Conservation (phyloP, 1,140 invertebrate genomes). For the Trachymyrmex septentrionalis region DNA sequence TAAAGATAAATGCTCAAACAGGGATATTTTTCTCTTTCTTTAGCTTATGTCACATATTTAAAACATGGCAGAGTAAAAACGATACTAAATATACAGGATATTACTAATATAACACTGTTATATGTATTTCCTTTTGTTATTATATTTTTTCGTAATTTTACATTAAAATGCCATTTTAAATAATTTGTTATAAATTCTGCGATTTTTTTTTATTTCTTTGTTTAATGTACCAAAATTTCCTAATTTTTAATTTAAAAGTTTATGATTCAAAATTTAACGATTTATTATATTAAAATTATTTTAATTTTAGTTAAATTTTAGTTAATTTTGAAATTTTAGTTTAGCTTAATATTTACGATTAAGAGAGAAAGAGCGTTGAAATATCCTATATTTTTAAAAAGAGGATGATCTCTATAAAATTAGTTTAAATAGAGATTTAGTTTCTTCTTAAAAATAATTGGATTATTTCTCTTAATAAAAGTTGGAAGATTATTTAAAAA, state of each 20-base stretch:
- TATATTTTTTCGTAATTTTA: background rate
- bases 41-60: background rate
- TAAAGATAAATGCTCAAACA: conserved; percentile 10
- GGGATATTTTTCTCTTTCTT: background rate
- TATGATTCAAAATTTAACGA: background rate
- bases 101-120: background rate
- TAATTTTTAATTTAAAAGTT: conserved; percentile 1
- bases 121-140: background rate
- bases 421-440: background rate
- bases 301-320: background rate
- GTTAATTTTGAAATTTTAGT: background rate
- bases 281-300: background rate
- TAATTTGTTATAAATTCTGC: background rate
- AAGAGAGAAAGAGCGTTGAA: background rate
- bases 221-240: background rate
- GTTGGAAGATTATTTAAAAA: conserved; percentile 33
- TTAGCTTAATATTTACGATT: background rate
- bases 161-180: conserved; percentile 4
- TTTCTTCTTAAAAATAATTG: conserved; percentile 37
- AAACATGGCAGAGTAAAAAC: background rate
- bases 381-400: conserved; percentile 3
- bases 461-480: background rate
- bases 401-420: conserved; percentile 8
- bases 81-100: conserved; percentile 2
- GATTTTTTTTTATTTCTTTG: background rate